These are phyloP conservation scores for Drosophila nikananu DNA, from an alignment of 1,140 invertebrate species.

Conservation along the genomic window DNA sequence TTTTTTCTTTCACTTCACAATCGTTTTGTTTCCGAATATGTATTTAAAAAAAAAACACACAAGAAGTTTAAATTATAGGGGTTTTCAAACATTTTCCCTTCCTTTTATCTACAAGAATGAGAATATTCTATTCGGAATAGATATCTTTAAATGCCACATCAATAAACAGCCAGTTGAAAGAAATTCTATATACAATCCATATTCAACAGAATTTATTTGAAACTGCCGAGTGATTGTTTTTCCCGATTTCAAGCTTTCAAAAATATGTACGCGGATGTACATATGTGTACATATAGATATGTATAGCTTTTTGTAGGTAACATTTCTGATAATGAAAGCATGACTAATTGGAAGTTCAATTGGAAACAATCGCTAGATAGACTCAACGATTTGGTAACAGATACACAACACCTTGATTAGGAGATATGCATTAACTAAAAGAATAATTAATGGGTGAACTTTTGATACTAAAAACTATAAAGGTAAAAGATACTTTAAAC, in stretches of 20 bases:
- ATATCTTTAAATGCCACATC: background rate
- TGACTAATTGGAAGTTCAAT: conserved; percentile 38
- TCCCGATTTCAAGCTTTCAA: conserved; percentile 12
- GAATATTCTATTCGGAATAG: background rate
- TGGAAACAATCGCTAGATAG: conserved; percentile 32
- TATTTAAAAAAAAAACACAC: background rate
- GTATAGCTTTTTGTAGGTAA: background rate
- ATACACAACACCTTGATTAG: conserved; percentile 18
- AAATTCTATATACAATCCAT: conserved; percentile 5
- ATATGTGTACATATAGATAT: background rate
- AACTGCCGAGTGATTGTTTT: conserved; percentile 22
- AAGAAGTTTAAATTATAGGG: background rate
- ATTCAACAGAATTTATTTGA: conserved; percentile 8
- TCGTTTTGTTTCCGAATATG: background rate
- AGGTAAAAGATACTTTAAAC: background rate
- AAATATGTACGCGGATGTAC: background rate
- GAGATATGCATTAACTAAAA: conserved; percentile 14
- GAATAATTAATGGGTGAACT: background rate
- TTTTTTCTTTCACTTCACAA: background rate
- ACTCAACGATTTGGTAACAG: conserved; percentile 26
- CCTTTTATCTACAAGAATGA: background rate
- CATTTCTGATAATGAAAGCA: conserved; percentile 35
- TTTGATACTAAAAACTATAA: background rate
- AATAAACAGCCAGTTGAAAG: conserved; percentile 12
- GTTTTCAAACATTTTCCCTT: background rate